Conservation (phyloP, 2,888 invertebrate genomes). For the Hybos culiciformis region DNA sequence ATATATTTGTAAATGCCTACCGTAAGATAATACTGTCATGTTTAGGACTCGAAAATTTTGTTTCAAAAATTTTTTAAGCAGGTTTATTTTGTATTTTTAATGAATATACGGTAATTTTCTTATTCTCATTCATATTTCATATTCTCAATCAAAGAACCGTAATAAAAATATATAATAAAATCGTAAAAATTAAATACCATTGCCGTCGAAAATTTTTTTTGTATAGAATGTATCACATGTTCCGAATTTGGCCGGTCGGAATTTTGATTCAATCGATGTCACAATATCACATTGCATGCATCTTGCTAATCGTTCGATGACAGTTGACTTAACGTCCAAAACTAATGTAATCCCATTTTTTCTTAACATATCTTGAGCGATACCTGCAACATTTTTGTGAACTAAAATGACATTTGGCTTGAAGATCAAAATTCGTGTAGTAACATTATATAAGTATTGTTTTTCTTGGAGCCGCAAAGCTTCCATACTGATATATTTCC, state of each 20-base stretch:
- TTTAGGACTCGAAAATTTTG: too few species aligned
- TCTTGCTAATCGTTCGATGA: conserved; percentile 65
- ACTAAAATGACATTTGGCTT: conserved; percentile 81
- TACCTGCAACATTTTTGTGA: conserved; percentile 70
- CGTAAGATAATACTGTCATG: too few species aligned
- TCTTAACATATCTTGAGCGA: conserved; percentile 77
- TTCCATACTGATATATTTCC: conserved; percentile 83
- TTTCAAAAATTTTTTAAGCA: too few species aligned
- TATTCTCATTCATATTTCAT: too few species aligned
- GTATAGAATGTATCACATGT: conserved; percentile 72
- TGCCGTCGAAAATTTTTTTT: conserved; percentile 39
- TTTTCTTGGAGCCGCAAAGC: conserved; percentile 88
- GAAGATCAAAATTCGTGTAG: conserved; percentile 69
- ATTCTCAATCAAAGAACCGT: too few species aligned
- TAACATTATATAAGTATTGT: conserved; percentile 72
- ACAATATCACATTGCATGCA: conserved; percentile 75
- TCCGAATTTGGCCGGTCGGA: conserved; percentile 68
- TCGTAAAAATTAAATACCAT: too few species aligned
- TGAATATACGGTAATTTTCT: too few species aligned
- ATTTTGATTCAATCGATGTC: conserved; percentile 74
- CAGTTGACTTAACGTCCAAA: conserved; percentile 66
- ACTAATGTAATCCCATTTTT: conserved; percentile 73
- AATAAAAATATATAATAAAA: too few species aligned
- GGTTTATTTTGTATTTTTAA: too few species aligned
- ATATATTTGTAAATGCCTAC: too few species aligned